Percentiles rank a stretch among this genome's conserved stretches.
Conservation (phyloP, 1,140 invertebrate species). For the Halictus rubicundus region DNA sequence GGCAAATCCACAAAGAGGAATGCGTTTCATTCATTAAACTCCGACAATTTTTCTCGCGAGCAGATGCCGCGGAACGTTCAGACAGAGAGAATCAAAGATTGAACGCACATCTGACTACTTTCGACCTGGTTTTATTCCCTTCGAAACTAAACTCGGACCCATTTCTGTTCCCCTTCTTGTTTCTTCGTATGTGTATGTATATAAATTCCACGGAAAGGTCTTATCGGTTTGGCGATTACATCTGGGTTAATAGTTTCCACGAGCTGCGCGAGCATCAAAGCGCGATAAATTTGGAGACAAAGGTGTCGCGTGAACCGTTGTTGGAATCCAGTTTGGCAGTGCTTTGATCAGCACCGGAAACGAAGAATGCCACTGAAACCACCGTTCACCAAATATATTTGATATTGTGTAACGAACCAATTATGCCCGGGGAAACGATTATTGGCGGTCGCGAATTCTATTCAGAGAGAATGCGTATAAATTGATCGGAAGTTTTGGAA, state of each 20-base stretch:
- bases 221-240: not conserved
- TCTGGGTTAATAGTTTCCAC: not conserved
- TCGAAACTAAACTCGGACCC: not conserved
- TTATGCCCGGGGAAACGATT: not conserved
- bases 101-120: constrained; percentile 21
- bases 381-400: not conserved
- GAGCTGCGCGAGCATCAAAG: not conserved
- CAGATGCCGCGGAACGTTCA: constrained; percentile 4
- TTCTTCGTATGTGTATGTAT: too few species aligned
- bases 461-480: too few species aligned
- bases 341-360: constrained; percentile 21
- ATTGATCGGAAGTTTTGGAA: too few species aligned
- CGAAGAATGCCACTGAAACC: constrained; percentile 2
- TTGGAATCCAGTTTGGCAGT: not conserved
- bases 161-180: not conserved
- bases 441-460: not conserved
- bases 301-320: not conserved
- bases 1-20: constrained; percentile 2
- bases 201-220: too few species aligned
- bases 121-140: constrained; percentile 1
- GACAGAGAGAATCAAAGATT: not conserved
- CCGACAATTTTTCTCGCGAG: constrained; percentile 6
- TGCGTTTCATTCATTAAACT: constrained; percentile 19
- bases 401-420: constrained; percentile 12
- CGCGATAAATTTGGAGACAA: constrained; percentile 15